These are phyloP conservation scores for Elgaria multicarinata DNA, from an alignment of 2,113 vertebrate species.

Conservation along the genomic window DNA sequence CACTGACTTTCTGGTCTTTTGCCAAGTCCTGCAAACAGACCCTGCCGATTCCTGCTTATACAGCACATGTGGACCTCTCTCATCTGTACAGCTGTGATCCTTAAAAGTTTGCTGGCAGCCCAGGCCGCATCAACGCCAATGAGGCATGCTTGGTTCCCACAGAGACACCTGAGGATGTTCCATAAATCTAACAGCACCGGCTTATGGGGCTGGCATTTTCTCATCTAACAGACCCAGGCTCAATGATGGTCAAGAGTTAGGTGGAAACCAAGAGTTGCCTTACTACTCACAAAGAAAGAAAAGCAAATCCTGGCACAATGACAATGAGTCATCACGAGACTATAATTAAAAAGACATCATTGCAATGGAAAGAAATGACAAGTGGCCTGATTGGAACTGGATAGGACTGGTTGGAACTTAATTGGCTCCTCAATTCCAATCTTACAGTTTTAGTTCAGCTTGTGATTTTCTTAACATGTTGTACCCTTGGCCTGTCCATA, in stretches of 20 bases:
- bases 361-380: neutral
- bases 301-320: neutral
- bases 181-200: constrained; percentile 8
- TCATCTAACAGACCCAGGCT: neutral
- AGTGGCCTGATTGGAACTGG: neutral
- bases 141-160: constrained; percentile 10
- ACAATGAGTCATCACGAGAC: neutral
- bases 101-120: neutral
- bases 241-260: neutral
- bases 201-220: neutral
- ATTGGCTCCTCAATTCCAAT: neutral
- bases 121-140: neutral
- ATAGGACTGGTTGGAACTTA: neutral
- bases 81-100: constrained; percentile 10
- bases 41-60: constrained; percentile 11
- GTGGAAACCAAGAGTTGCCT: neutral
- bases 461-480: neutral
- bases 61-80: neutral
- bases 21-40: neutral
- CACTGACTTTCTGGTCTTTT: neutral
- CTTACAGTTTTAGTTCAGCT: neutral
- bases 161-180: constrained; percentile 2
- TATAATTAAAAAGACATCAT: neutral
- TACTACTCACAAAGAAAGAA: neutral
- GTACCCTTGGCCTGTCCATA: neutral